A percentile compares a stretch with the other conserved stretches of the same genome.
phyloP scores from a whole-genome alignment of 1,140 invertebrate species.

The Helicoverpa armigera region DNA sequence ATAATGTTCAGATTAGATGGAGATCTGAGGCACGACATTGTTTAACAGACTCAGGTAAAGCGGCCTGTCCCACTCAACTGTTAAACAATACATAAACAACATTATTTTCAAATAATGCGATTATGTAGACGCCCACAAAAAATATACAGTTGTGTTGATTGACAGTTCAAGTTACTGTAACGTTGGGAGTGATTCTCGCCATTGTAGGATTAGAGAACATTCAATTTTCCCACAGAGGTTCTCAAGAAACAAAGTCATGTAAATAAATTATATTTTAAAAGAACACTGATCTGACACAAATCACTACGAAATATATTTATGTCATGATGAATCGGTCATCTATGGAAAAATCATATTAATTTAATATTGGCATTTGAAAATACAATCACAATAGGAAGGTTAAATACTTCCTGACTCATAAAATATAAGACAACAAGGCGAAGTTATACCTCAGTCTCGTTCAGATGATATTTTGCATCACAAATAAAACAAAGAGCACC shows the following conservation, averaged over 20 bases:
- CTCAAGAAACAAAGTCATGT: not conserved
- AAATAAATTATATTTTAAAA: not conserved
- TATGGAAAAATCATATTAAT: not conserved
- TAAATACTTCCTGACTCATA: not conserved
- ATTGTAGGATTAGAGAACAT: constrained; percentile 16
- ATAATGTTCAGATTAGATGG: constrained; percentile 84
- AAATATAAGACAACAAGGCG: not conserved
- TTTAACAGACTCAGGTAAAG: constrained; percentile 76
- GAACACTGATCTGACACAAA: not conserved
- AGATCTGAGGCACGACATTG: constrained; percentile 81
- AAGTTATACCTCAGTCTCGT: not conserved
- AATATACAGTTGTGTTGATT: constrained; percentile 62
- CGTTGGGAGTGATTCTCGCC: constrained; percentile 33
- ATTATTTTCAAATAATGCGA: constrained; percentile 79
- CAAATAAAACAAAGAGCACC: too few relatives aligned
- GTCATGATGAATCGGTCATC: not conserved
- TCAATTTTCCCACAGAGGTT: constrained; percentile 23
- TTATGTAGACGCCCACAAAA: constrained; percentile 68
- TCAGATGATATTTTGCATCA: not conserved
- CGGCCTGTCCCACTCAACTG: constrained; percentile 68
- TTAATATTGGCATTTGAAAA: not conserved
- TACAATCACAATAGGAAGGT: not conserved
- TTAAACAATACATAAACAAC: constrained; percentile 82
- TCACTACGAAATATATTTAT: not conserved
- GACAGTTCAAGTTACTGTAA: constrained; percentile 52